phyloP scores from a whole-genome alignment of 2,888 invertebrate species.

The Platyscelio sp. region DNA sequence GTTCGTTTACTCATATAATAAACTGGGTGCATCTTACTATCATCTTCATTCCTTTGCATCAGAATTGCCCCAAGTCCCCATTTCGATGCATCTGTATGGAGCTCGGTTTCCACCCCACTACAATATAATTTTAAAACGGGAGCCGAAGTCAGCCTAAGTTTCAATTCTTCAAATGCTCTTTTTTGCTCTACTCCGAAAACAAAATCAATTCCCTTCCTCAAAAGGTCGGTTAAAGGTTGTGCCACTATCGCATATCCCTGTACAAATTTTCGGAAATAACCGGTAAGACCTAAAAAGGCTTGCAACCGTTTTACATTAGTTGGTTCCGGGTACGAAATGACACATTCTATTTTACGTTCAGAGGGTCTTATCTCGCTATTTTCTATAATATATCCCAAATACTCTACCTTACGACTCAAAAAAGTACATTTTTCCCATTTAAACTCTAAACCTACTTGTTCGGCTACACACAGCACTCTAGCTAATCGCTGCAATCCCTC shows the following conservation, averaged over 20 bases:
- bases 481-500: background rate
- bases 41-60: conserved; percentile 68
- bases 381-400: background rate
- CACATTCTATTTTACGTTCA: background rate
- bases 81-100: conserved; percentile 56
- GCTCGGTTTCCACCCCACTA: conserved; percentile 49
- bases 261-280: conserved; percentile 69
- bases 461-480: background rate
- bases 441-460: conserved; percentile 4
- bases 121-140: background rate
- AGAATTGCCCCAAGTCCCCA: conserved; percentile 69
- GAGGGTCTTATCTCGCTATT: background rate
- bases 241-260: conserved; percentile 7
- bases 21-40: conserved; percentile 69
- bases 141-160: background rate
- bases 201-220: background rate
- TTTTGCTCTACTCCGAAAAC: background rate
- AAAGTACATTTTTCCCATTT: conserved; percentile 12
- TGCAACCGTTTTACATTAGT: conserved; percentile 46
- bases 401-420: background rate
- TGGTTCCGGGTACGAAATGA: conserved; percentile 6
- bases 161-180: background rate
- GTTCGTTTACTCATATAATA: conserved; percentile 74
- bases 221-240: background rate
- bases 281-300: conserved; percentile 64